Evolutionary conservation across 2,888 invertebrate species (phyloP).

Genomic region (Cistogaster globosa): DNA sequence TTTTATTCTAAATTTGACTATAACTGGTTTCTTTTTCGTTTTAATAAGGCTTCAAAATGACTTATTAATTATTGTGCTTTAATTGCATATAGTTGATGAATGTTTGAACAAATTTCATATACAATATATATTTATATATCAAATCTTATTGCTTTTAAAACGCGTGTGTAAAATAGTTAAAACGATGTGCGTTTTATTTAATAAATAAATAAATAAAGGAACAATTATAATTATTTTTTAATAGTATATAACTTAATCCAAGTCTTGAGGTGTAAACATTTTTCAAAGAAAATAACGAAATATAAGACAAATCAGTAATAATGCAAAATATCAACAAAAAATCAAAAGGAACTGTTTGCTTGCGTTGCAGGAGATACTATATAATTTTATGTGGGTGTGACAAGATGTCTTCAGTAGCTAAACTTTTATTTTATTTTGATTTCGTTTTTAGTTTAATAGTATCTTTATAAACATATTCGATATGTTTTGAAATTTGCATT

Average conservation of each 20-base stretch:
- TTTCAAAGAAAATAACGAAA: constrained; percentile 22
- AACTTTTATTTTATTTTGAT: too few species aligned
- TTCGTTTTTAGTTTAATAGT: too few species aligned
- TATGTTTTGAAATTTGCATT: too few species aligned
- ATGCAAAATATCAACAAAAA: constrained; percentile 45
- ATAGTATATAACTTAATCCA: background rate
- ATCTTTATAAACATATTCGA: too few species aligned
- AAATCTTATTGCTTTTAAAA: constrained; percentile 38
- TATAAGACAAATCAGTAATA: constrained; percentile 10
- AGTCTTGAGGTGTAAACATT: constrained; percentile 5
- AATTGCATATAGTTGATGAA: background rate
- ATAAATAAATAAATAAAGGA: constrained; percentile 45
- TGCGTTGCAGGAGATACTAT: too few species aligned
- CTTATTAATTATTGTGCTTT: constrained; percentile 1
- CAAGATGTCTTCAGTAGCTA: too few species aligned
- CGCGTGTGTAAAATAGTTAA: constrained; percentile 34
- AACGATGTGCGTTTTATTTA: constrained; percentile 61
- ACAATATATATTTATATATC: background rate
- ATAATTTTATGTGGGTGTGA: too few species aligned
- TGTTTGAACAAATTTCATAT: background rate
- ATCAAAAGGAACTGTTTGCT: constrained; percentile 36
- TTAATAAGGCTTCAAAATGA: too few species aligned
- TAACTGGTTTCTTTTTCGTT: too few species aligned
- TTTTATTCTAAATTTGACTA: background rate
- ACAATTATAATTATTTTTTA: constrained; percentile 48